Evolutionary conservation across 2,888 invertebrate species (phyloP), one percentile per base, ranked within the genome.

Genomic region (Ceratothoa steindachneri): DNA sequence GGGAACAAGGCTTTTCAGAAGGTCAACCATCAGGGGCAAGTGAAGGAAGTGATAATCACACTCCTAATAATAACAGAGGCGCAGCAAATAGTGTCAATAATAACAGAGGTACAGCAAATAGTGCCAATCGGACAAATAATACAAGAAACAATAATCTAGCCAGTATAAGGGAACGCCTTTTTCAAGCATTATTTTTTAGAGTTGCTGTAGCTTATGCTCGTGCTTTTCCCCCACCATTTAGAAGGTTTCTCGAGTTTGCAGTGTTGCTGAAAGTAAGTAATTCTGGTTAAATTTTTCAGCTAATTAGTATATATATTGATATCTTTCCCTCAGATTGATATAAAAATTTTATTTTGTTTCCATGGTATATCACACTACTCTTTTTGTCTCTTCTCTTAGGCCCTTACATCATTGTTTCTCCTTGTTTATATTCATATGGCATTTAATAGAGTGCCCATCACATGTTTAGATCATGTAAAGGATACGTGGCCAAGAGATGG

Each of bases 401-500:
- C 93, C 1, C 85, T 94, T 80, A 83, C 90, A 71, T 93, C 95
- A 71, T 92, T 99, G 85, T 92, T 93, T 83, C 91, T 95, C 68
- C 87, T 98, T 82, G 91, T 93, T 67, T 98, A 98, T 84, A 95
- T 99, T 83, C 99, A 99, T 84, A 89, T 94, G 84, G 92, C 93
- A 79, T 97, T 97, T 85, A 93, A 95, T 65, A 89, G 93, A 82
- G 90, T 93, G 77, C 96, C 97, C 5, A 93, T 94, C 71, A 94
- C 94, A 81, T 99, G 99, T 84, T 87, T 99, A 81, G 90, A 93
- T 83, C 90, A 93, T 84, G 89, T 96, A 31, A 89, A 91, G 83
- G 89, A 91, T 81, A 89, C 91, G 12, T 99, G 98, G 98, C 97
- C 98, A 0, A 87, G 94, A 77, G 93, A 96, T 85, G 98, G 98